A percentile compares a stretch with the other conserved stretches of the same genome.
Conservation (phyloP, 2,888 invertebrate genomes). For the Drosophila nr. medialis region DNA sequence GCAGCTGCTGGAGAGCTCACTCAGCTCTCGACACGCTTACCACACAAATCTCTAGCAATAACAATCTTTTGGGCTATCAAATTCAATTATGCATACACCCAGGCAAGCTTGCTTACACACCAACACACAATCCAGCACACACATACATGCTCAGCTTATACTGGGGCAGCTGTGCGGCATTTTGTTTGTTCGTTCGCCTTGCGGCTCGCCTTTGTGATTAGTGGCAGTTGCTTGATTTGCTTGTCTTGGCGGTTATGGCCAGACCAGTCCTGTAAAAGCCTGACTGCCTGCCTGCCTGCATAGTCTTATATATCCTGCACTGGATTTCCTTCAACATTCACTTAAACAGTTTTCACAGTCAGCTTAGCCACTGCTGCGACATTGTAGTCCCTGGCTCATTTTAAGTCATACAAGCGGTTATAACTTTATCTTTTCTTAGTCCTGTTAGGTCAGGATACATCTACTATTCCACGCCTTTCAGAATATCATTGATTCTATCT, state of each 20-base stretch:
- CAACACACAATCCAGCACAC: constrained; percentile 1
- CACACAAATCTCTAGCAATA: constrained; percentile 72
- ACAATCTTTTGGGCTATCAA: constrained; percentile 75
- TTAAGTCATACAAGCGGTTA: neutral
- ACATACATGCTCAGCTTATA: constrained; percentile 1
- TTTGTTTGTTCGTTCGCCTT: constrained; percentile 58
- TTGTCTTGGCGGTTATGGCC: constrained; percentile 40
- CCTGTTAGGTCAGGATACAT: neutral
- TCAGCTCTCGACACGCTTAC: constrained; percentile 36
- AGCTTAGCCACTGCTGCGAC: constrained; percentile 6
- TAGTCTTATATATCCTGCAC: constrained; percentile 32
- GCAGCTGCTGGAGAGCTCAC: constrained; percentile 43
- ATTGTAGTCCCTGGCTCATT: neutral
- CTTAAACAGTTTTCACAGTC: constrained; percentile 33
- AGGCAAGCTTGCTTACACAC: constrained; percentile 37
- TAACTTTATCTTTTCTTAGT: neutral
- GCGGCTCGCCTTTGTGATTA: constrained; percentile 66
- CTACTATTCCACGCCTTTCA: neutral
- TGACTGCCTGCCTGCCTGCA: constrained; percentile 3
- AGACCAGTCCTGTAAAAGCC: constrained; percentile 4
- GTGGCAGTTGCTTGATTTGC: constrained; percentile 65
- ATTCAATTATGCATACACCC: constrained; percentile 77
- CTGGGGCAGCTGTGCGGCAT: constrained; percentile 45
- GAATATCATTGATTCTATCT: too few species aligned
- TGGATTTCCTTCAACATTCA: constrained; percentile 43